phyloP scores from a whole-genome alignment of 2,113 vertebrate species.

The Aleadryas rufinucha region DNA sequence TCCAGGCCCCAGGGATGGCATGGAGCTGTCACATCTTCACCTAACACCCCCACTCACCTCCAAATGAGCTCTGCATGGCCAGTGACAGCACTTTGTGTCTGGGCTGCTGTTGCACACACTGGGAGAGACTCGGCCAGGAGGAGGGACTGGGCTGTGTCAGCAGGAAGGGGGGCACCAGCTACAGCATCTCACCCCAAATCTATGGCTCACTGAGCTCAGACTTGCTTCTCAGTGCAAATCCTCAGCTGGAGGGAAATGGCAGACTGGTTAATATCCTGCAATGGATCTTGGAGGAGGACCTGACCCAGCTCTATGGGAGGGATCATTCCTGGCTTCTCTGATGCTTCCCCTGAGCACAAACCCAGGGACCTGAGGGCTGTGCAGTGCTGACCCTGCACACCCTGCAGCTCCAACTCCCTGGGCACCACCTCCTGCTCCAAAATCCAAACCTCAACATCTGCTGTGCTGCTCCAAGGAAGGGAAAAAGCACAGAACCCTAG shows the following conservation, averaged over 20 bases:
- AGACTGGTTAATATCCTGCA: not conserved
- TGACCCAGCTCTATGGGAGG: fast-evolving
- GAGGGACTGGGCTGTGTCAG: not conserved
- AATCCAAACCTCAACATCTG: not conserved
- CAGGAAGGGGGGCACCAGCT: not conserved
- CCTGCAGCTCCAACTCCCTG: not conserved
- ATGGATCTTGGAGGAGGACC: not conserved
- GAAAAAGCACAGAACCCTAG: fast-evolving
- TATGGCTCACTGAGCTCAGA: not conserved
- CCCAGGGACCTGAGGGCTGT: not conserved
- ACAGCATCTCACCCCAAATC: not conserved
- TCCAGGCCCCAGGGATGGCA: fast-evolving
- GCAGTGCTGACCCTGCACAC: not conserved
- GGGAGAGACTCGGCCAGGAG: not conserved
- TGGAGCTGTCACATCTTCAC: not conserved
- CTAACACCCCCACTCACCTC: fast-evolving
- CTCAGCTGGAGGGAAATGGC: not conserved
- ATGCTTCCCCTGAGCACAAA: not conserved
- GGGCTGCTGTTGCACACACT: fast-evolving
- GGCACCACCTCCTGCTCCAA: not conserved
- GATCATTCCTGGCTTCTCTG: not conserved
- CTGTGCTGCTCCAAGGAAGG: not conserved
- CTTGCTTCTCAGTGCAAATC: not conserved
- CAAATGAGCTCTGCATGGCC: fast-evolving
- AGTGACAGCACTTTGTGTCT: too few species aligned